Base-by-base conservation (phyloP, 2,888 invertebrate genomes). In the Synanthedon tipuliformis region DNA sequence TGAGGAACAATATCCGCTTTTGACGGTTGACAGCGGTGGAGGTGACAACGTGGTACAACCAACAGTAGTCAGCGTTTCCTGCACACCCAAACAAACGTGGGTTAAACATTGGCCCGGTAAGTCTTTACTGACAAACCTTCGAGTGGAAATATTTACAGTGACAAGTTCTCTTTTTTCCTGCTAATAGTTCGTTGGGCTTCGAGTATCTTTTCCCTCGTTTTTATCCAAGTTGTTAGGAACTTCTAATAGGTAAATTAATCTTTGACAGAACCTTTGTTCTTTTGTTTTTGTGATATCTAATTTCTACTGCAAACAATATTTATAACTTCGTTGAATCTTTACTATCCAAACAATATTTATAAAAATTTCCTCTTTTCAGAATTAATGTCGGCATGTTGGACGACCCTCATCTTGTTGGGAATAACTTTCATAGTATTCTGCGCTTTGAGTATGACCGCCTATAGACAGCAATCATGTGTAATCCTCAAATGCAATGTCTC, bases 301-400 rank as follows among this genome's bases (percentile, higher is more conserved):
- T n/a, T n/a, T n/a, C n/a, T n/a, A n/a, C n/a, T n/a, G n/a, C n/a
- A n/a, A 13, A 45, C n/a, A 45, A 45, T 15, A 45, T 45, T 45
- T 8, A 45, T 12, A 7, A 45, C n/a, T n/a, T n/a, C n/a, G n/a
- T n/a, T n/a, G n/a, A n/a, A n/a, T n/a, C n/a, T n/a, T n/a, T n/a
- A n/a, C n/a, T n/a, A n/a, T n/a, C n/a, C n/a, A n/a, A 13, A 45
- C n/a, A 45, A 45, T 15, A 45, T 45, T 45, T 8, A 45, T 12
- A 7, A 45, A 45, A 13, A 13, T 10, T 10, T 49, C 16, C 2
- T 57, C 41, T 53, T 81, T 81, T 50, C 82, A 87, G 86, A 86
- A 64, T 71, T 76, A 34, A 57, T 83, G 51, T 81, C 83, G 7
- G 77, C 78, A 51, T 83, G 81, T 59, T 85, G 86, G 84, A 80